These are phyloP conservation scores for Prunella himalayana DNA, from an alignment of 2,113 vertebrate genomes.

Conservation along the genomic window DNA sequence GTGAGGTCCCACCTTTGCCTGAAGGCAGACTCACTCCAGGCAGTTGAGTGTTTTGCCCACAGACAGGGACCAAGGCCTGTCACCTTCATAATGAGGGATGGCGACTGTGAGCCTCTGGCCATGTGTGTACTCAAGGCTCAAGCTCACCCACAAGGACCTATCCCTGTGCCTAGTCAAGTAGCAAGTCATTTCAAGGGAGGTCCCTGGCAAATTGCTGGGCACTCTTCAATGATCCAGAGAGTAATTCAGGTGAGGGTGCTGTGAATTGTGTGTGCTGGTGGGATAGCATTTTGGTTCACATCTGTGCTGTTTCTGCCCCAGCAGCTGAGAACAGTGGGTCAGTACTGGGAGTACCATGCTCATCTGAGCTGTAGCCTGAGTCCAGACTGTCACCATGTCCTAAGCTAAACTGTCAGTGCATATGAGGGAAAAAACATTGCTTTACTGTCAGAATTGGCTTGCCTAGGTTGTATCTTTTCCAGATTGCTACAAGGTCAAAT, in stretches of 20 bases:
- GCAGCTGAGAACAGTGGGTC: not conserved
- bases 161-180: not conserved
- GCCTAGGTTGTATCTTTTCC: not conserved
- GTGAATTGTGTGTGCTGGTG: not conserved
- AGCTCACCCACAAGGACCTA: not conserved
- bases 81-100: not conserved
- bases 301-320: not conserved
- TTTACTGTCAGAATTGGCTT: not conserved
- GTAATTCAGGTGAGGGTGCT: not conserved
- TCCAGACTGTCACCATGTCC: not conserved
- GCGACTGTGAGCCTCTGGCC: not conserved
- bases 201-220: not conserved
- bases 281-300: not conserved
- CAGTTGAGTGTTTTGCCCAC: not conserved
- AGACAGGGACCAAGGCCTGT: not conserved
- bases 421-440: not conserved
- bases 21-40: not conserved
- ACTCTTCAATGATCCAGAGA: rapidly evolving
- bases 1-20: not conserved
- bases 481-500: not conserved
- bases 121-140: rapidly evolving
- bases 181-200: not conserved
- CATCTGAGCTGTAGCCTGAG: rapidly evolving
- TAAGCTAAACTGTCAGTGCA: not conserved
- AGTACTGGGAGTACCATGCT: rapidly evolving